Evolutionary conservation across 2,888 invertebrate species (phyloP), one percentile per base, ranked within the genome.

Genomic region (Rhorus exstirpatorius): DNA sequence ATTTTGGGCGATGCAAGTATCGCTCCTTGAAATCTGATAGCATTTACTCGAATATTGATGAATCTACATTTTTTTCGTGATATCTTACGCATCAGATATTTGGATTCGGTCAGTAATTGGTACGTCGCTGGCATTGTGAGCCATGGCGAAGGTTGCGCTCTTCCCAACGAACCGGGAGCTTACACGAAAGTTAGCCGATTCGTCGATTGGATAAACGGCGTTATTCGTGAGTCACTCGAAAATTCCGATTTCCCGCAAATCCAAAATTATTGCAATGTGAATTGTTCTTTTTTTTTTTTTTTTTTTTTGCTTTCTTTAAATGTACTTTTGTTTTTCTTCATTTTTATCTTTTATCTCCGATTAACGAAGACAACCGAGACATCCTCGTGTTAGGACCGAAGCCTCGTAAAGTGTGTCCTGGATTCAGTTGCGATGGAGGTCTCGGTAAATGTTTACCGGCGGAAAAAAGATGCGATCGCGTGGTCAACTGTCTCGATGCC

Each of bases 131-230:
- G 97, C 0, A 95, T 98, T 67, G 97, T 98, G 0, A 97, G 97
- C 89, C 97, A 97, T 89, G 98, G 98, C 24, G 96, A 97, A 87
- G 98, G 98, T 1, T 98, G 98, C 92, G 98, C 95, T 19, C 94
- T 96, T 84, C 95, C 96, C 68, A 94, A 95, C 81, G 97, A 97
- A 90, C 97, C 97, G 17, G 97, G 97, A 1, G 97, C 96, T 60
- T 98, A 98, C 88, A 97, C 97, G 0, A 94, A 96, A 92, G 96
- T 97, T 19, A 95, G 96, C 84, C 93, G 96, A 26, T 97, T 95
- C 89, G 92, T 95, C n/a, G 94, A 95, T 80, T 97, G 97, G 97
- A 96, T 97, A 82, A 93, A 93, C 83, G 93, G 94, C 68, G 94
- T 95, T 81, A 94, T 94, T 35, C 93, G 96, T 96, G 92, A 94